These are phyloP conservation scores for Leucoptera coffeella DNA, from an alignment of 2,888 invertebrate species.

Conservation along the genomic window DNA sequence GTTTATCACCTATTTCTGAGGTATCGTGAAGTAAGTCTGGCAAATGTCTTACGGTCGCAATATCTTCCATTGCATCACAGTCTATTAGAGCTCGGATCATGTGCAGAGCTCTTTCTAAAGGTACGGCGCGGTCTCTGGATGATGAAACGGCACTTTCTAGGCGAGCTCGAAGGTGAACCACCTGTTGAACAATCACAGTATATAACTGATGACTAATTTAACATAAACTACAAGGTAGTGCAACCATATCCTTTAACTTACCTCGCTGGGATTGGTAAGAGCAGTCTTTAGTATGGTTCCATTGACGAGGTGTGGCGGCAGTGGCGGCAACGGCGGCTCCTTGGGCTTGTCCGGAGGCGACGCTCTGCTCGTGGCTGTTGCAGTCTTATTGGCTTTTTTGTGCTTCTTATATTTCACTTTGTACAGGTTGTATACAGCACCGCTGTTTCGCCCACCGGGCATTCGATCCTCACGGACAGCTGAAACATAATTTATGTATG, in stretches of 20 bases:
- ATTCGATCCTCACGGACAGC: slow-evolving; percentile 98
- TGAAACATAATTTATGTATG: slow-evolving; percentile 21
- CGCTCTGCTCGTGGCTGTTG: slow-evolving; percentile 39
- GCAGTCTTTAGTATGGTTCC: slow-evolving; percentile 93
- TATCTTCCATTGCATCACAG: slow-evolving; percentile 95
- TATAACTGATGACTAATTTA: not conserved
- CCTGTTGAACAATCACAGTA: slow-evolving; percentile 16
- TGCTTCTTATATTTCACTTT: slow-evolving; percentile 99
- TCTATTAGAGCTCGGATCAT: slow-evolving; percentile 92
- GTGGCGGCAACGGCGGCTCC: slow-evolving; percentile 44
- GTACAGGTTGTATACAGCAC: slow-evolving; percentile 97
- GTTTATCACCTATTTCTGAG: slow-evolving; percentile 84
- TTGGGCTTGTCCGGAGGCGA: slow-evolving; percentile 42
- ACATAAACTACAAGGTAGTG: not conserved
- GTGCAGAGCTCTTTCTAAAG: slow-evolving; percentile 75
- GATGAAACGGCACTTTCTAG: slow-evolving; percentile 85
- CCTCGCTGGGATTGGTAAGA: slow-evolving; percentile 88
- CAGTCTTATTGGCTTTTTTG: slow-evolving; percentile 69
- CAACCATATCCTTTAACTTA: slow-evolving; percentile 11
- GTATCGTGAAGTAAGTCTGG: slow-evolving; percentile 87
- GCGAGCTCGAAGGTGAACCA: slow-evolving; percentile 81
- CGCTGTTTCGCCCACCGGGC: slow-evolving; percentile 99
- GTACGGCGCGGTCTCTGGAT: slow-evolving; percentile 74
- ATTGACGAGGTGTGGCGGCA: slow-evolving; percentile 76
- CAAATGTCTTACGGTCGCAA: slow-evolving; percentile 86